Conservation (phyloP, 2,797 vertebrate genomes). For the Rhabdomys pumilio region DNA sequence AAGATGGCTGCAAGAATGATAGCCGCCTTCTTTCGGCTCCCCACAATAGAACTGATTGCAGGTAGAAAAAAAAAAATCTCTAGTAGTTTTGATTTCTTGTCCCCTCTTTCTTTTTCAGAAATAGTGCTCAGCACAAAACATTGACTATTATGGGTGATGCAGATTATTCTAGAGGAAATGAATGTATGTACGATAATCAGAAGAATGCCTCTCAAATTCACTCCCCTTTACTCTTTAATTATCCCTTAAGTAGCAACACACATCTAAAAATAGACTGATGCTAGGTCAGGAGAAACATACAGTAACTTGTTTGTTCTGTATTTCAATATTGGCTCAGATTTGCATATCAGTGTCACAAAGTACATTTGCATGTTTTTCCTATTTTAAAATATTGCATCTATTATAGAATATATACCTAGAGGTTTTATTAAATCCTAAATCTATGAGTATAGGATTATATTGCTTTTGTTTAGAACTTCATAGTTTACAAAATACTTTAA, state of each 20-base stretch:
- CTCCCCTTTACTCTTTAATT: conserved; percentile 83
- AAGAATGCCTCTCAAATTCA: conserved; percentile 63
- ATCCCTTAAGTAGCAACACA: conserved; percentile 76
- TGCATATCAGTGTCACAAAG: not conserved
- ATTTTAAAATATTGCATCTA: not conserved
- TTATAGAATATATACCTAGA: not conserved
- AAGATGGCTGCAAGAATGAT: too few relatives aligned
- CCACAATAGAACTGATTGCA: not conserved
- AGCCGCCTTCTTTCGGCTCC: too few relatives aligned
- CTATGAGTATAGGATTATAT: not conserved
- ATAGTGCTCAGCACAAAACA: not conserved
- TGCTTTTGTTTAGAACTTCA: not conserved
- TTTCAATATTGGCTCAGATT: conserved; percentile 21
- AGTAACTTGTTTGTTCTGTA: conserved; percentile 36
- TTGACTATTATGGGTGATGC: not conserved
- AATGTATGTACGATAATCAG: conserved; percentile 65
- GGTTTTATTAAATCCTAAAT: not conserved
- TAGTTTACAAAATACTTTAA: conserved; percentile 37
- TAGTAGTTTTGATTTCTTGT: not conserved
- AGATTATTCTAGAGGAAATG: conserved; percentile 69
- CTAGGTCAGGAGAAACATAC: conserved; percentile 77
- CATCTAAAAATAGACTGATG: conserved; percentile 83
- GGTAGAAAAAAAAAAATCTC: conserved; percentile 20
- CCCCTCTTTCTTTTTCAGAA: not conserved
- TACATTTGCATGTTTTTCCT: not conserved